These are phyloP conservation scores for Chrysopa pallens DNA, from an alignment of 1,140 invertebrate species.

Conservation along the genomic window DNA sequence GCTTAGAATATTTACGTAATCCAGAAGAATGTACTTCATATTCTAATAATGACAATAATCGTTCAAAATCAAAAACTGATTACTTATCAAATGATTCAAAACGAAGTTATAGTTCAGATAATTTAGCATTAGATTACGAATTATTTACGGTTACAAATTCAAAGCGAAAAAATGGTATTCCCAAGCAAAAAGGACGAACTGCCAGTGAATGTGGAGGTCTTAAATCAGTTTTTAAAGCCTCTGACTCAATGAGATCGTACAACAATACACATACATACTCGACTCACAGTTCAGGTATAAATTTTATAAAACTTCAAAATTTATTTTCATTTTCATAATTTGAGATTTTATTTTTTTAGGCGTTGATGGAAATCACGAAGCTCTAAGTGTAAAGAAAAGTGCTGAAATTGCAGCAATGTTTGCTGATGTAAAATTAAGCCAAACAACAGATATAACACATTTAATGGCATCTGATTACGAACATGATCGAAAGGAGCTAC, in stretches of 20 bases:
- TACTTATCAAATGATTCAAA: not conserved
- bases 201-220: conserved; percentile 20
- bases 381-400: conserved; percentile 68
- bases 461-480: conserved; percentile 12
- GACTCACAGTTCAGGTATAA: no score
- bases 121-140: conserved; percentile 52
- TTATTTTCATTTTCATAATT: no score
- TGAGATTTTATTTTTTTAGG: conserved; percentile 20
- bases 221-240: conserved; percentile 20
- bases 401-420: conserved; percentile 76
- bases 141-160: conserved; percentile 33
- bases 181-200: conserved; percentile 13
- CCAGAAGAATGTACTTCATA: conserved; percentile 15
- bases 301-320: no score
- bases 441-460: conserved; percentile 24
- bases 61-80: conserved; percentile 11
- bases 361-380: conserved; percentile 44
- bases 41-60: conserved; percentile 20
- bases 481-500: not conserved
- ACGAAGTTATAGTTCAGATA: conserved; percentile 13
- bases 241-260: not conserved
- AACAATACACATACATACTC: no score
- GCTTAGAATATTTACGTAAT: conserved; percentile 32
- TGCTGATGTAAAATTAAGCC: conserved; percentile 43
- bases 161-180: conserved; percentile 17